A percentile compares a stretch with the other conserved stretches of the same genome.
Conservation (phyloP, 1,140 invertebrate species). For the Ladona fulva region DNA sequence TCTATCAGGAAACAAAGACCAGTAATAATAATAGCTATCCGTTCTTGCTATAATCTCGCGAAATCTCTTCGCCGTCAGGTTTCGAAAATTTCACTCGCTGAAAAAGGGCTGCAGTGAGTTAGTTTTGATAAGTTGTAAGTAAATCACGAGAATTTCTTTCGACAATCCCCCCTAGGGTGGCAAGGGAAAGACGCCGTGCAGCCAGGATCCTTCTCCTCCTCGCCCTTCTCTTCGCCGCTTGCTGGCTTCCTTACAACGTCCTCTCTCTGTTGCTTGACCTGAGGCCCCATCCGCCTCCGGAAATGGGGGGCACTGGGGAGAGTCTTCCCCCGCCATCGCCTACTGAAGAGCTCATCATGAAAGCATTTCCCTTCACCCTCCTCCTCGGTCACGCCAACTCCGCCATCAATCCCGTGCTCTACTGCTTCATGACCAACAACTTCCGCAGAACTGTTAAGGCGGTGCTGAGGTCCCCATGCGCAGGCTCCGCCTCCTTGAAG, state of each 20-base stretch:
- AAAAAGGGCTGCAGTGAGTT: too few relatives aligned
- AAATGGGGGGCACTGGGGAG: conserved; percentile 28
- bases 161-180: conserved; percentile 39
- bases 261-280: conserved; percentile 54
- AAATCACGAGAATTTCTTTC: conserved; percentile 25
- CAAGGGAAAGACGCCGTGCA: conserved; percentile 56
- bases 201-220: conserved; percentile 64
- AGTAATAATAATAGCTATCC: too few relatives aligned
- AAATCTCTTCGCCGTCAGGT: too few relatives aligned
- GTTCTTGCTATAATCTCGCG: too few relatives aligned
- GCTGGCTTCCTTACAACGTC: conserved; percentile 71
- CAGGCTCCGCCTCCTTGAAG: background rate
- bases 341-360: conserved; percentile 34
- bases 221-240: conserved; percentile 62
- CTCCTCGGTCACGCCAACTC: conserved; percentile 65
- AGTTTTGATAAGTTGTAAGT: too few relatives aligned
- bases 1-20: too few relatives aligned
- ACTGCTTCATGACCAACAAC: conserved; percentile 79
- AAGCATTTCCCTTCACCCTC: conserved; percentile 39
- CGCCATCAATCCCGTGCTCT: conserved; percentile 79
- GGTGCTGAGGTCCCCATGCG: background rate
- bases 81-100: too few relatives aligned
- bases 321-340: conserved; percentile 41
- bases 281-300: conserved; percentile 31
- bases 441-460: conserved; percentile 44